Evolutionary conservation across 2,113 vertebrate genomes (phyloP).

Genomic region (Leucoraja erinaceus): DNA sequence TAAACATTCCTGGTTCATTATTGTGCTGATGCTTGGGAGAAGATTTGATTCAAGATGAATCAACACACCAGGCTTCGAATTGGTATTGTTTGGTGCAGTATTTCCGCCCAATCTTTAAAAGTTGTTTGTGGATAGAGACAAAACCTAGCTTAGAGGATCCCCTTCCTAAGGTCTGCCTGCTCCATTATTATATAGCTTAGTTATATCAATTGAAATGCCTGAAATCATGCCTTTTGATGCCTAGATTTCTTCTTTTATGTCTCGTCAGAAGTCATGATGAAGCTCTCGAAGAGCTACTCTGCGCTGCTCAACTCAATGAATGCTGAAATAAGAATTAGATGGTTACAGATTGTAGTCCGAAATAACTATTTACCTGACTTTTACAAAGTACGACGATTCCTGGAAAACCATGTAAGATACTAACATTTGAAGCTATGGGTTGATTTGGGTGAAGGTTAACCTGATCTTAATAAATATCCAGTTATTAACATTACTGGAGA

Average conservation of each 20-base stretch:
- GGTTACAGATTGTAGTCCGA: conserved; percentile 87
- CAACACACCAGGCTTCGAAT: neutral
- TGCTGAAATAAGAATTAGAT: conserved; percentile 88
- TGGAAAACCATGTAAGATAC: conserved; percentile 79
- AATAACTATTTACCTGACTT: conserved; percentile 84
- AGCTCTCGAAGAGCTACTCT: conserved; percentile 77
- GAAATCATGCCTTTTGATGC: neutral
- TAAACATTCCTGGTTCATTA: neutral
- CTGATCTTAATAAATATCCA: neutral
- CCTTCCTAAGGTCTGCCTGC: neutral
- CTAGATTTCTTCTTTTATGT: conserved; percentile 7
- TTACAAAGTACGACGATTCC: conserved; percentile 79
- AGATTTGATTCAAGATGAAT: neutral
- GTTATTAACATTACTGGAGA: neutral
- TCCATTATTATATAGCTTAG: neutral
- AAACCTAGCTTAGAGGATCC: neutral
- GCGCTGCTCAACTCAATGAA: conserved; percentile 81
- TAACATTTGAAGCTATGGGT: neutral
- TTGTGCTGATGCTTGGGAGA: neutral
- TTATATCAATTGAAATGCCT: neutral
- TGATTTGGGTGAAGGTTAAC: neutral
- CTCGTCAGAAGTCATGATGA: conserved; percentile 71
- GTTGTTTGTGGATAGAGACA: neutral
- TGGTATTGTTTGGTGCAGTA: neutral
- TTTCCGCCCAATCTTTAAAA: neutral